These are phyloP conservation scores for Drosophila parabipectinata DNA, from an alignment of 1,140 invertebrate species.

Conservation along the genomic window DNA sequence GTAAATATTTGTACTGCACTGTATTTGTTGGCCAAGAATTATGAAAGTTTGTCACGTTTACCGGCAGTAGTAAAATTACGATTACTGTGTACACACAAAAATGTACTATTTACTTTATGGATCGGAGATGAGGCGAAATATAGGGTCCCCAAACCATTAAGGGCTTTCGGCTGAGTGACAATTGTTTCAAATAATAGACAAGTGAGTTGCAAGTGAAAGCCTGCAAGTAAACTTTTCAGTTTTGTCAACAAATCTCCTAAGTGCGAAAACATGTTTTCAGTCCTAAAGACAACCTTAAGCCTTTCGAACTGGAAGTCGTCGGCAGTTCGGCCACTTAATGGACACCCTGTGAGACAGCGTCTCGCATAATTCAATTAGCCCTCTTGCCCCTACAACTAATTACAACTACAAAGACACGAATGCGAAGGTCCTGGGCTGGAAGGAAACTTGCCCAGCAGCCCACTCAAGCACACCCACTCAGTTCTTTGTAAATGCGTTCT, in stretches of 20 bases:
- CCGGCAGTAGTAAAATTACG: constrained; percentile 38
- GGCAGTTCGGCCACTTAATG: constrained; percentile 39
- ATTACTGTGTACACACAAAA: constrained; percentile 31
- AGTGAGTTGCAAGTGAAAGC: constrained; percentile 4
- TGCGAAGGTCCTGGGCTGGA: neutral
- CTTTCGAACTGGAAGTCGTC: constrained; percentile 24
- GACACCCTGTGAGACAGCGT: constrained; percentile 33
- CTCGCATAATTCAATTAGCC: constrained; percentile 71
- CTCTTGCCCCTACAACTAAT: constrained; percentile 56
- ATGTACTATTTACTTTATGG: constrained; percentile 29
- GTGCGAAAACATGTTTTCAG: constrained; percentile 45
- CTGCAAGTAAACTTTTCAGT: constrained; percentile 8
- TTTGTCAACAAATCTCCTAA: constrained; percentile 42
- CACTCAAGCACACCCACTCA: constrained; percentile 36
- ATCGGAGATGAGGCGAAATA: constrained; percentile 5
- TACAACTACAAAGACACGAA: constrained; percentile 51
- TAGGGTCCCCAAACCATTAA: neutral
- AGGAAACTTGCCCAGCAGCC: constrained; percentile 20
- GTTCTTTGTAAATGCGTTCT: constrained; percentile 50
- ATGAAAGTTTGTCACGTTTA: constrained; percentile 79
- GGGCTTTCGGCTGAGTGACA: neutral
- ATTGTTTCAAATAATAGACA: constrained; percentile 3
- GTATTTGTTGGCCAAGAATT: constrained; percentile 49
- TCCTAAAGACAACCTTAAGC: constrained; percentile 23
- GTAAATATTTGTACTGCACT: constrained; percentile 32